Base-by-base conservation (phyloP, 2,113 vertebrate species). In the Microtus pennsylvanicus region DNA sequence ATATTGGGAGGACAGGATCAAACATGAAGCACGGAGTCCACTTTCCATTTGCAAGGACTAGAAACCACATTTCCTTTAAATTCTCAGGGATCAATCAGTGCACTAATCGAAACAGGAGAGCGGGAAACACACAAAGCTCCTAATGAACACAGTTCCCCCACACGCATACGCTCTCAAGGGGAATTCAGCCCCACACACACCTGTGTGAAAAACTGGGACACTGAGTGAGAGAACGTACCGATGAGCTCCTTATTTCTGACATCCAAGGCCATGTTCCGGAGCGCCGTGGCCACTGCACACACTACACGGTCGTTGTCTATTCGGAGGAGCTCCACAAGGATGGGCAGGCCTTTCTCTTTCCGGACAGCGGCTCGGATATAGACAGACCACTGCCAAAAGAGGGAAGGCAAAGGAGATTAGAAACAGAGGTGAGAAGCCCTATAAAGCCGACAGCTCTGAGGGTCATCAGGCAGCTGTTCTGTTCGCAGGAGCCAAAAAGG, bases 241-340 rank as follows among this genome's bases (percentile, higher is more conserved):
- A 99, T 99, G 97, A 99, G 98, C 94, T 99, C 99, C 98, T 99
- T 99, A 98, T 99, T 99, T 98, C 99, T 99, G 98, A 99, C 99
- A 97, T 99, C 99, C 99, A 99, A 98, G 97, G 99, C 99, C 99
- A 99, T 99, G 98, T 99, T 99, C 97, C 99, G 99, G 98, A 99
- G 99, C 26, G 99, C 99, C 1, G 99, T 99, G 97, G 99, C 99
- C 77, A 99, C 99, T 1, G 99, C 99, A 91, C 99, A 99, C 78
- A 99, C 99, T 97, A 99, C 99, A 22, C 99, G 99, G 98, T 99
- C 99, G 14, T 99, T 99, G 98, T 99, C 99, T 99, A 99, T 99
- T 97, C 99, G 99, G 95, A 99, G 99, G 95, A 99, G 98, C 94
- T 99, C 99, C 98, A 99, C 99, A 28, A 99, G 97, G 90, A 99